phyloP scores from a whole-genome alignment of 2,113 vertebrate genomes.

The Chaenocephalus aceratus region DNA sequence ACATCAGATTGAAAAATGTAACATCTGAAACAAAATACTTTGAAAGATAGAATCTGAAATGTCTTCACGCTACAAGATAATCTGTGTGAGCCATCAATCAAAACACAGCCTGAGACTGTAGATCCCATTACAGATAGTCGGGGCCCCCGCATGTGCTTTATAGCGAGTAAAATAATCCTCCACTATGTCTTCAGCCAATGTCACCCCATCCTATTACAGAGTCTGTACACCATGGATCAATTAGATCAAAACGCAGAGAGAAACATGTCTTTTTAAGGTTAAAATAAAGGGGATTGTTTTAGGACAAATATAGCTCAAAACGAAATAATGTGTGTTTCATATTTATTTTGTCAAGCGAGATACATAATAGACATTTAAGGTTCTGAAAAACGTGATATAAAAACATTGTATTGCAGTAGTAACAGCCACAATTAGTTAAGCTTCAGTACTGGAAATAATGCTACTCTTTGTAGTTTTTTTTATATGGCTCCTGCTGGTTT shows the following conservation, averaged over 20 bases:
- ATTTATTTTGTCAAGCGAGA: not conserved
- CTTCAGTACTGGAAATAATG: no score
- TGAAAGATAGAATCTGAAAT: not conserved
- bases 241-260: not conserved
- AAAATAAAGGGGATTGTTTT: no score
- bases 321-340: no score
- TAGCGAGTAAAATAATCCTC: not conserved
- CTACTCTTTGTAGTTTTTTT: not conserved
- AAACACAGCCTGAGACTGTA: not conserved
- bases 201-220: not conserved
- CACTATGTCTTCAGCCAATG: not conserved
- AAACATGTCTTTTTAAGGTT: not conserved
- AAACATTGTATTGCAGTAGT: not conserved
- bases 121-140: not conserved
- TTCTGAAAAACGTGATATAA: not conserved
- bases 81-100: constrained; percentile 2
- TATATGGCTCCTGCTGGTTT: no score
- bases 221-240: not conserved
- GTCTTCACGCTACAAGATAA: not conserved
- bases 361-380: not conserved
- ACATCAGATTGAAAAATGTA: not conserved
- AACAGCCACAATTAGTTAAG: no score
- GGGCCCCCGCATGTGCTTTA: not conserved
- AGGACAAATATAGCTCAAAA: no score
- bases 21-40: not conserved